Percentiles rank a stretch among this genome's conserved stretches.
These are phyloP conservation scores for Suricata suricatta DNA, from an alignment of 2,113 vertebrate species.

Conservation along the genomic window DNA sequence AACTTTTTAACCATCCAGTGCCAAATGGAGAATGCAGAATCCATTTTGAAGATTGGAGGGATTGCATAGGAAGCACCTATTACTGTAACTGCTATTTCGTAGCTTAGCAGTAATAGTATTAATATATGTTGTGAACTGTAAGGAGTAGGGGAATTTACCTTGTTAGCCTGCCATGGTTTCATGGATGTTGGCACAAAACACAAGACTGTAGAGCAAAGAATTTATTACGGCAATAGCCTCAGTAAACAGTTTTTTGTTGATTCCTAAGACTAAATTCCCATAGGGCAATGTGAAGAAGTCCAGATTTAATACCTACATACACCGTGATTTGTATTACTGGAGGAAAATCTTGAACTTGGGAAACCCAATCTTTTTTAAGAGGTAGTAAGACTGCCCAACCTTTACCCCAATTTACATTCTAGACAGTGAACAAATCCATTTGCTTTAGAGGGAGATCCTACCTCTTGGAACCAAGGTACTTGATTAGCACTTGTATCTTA, in stretches of 20 bases:
- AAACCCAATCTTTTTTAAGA: background rate
- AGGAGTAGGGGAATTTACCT: background rate
- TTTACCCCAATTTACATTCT: background rate
- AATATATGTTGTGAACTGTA: background rate
- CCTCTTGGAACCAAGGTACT: background rate
- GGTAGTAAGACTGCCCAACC: background rate
- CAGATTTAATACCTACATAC: background rate
- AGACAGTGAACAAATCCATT: background rate
- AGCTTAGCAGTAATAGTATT: background rate
- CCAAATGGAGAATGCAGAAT: background rate
- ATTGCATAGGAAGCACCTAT: background rate
- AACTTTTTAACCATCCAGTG: background rate
- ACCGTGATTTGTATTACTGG: background rate
- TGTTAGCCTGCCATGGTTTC: background rate
- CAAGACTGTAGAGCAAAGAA: background rate
- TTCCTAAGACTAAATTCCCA: background rate
- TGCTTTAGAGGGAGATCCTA: background rate
- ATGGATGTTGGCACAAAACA: background rate
- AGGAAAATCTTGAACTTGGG: background rate
- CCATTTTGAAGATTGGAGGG: background rate
- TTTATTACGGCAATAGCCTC: background rate
- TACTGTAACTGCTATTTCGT: background rate
- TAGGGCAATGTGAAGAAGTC: background rate
- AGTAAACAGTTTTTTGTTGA: background rate
- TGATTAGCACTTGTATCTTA: background rate